phyloP scores from a whole-genome alignment of 2,888 invertebrate species.

The Cremastobaeus sp. region DNA sequence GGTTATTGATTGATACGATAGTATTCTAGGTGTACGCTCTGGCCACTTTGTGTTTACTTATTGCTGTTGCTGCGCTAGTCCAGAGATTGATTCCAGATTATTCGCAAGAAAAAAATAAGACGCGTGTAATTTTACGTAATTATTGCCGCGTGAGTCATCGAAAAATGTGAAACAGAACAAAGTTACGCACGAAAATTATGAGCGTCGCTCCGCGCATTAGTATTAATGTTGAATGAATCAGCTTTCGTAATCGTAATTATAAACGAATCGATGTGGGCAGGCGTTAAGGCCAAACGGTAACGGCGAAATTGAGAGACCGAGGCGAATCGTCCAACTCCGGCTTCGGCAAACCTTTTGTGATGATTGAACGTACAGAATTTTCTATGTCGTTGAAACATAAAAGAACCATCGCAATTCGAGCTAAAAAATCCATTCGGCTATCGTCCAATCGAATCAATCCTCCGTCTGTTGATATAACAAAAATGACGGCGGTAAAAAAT shows the following conservation, averaged over 20 bases:
- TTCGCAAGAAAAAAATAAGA: not conserved
- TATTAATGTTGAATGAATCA: slow-evolving; percentile 51
- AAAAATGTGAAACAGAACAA: slow-evolving; percentile 26
- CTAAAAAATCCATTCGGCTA: not conserved
- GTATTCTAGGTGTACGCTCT: slow-evolving; percentile 5
- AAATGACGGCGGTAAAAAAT: too few species aligned
- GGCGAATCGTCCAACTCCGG: slow-evolving; percentile 58
- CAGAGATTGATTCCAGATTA: slow-evolving; percentile 24
- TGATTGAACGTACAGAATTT: slow-evolving; percentile 61
- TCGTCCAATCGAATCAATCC: slow-evolving; percentile 29
- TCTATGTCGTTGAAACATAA: slow-evolving; percentile 17
- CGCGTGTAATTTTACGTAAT: slow-evolving; percentile 28
- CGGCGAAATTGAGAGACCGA: slow-evolving; percentile 52
- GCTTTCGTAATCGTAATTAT: slow-evolving; percentile 64
- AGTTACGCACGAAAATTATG: slow-evolving; percentile 23
- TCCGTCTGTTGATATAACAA: too few species aligned
- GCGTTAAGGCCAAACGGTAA: slow-evolving; percentile 41
- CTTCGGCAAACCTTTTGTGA: slow-evolving; percentile 64
- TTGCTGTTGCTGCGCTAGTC: too few species aligned
- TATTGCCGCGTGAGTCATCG: slow-evolving; percentile 43
- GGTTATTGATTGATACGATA: slow-evolving; percentile 27
- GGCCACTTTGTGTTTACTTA: slow-evolving; percentile 16
- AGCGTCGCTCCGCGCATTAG: slow-evolving; percentile 8
- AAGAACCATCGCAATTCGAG: slow-evolving; percentile 1
- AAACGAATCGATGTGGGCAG: slow-evolving; percentile 60